Evolutionary conservation across 2,888 invertebrate species (phyloP).

Genomic region (Limnephilus auricula): DNA sequence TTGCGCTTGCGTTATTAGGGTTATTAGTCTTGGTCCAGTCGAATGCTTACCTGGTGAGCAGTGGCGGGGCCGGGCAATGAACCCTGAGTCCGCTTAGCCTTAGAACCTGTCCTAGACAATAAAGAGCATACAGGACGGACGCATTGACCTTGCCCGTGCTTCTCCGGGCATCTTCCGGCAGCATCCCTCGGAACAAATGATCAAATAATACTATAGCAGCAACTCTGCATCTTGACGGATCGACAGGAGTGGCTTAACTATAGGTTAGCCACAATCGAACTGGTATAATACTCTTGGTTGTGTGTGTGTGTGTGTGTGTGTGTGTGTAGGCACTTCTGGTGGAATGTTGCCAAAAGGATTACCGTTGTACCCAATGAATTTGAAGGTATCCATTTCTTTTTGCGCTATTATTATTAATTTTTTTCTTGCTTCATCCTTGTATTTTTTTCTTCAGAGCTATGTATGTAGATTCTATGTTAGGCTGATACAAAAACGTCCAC

Average conservation of each 20-base stretch:
- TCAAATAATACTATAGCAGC: not conserved
- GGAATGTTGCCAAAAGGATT: not conserved
- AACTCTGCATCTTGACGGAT: not conserved
- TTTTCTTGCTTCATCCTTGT: not conserved
- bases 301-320: not conserved
- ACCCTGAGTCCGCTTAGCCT: conserved; percentile 49
- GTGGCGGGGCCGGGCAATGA: conserved; percentile 59
- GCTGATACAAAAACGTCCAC: not conserved
- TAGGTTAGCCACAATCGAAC: not conserved
- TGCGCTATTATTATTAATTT: not conserved
- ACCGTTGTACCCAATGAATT: not conserved
- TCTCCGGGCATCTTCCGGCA: conserved; percentile 38
- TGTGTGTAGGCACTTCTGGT: not conserved
- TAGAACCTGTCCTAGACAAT: conserved; percentile 67
- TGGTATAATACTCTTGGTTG: not conserved
- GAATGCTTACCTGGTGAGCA: conserved; percentile 33
- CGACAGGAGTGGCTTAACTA: not conserved
- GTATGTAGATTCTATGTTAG: not conserved
- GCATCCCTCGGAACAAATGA: conserved; percentile 23
- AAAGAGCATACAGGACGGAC: conserved; percentile 66
- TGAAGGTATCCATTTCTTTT: not conserved
- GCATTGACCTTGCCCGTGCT: conserved; percentile 63
- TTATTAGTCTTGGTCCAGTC: conserved; percentile 14
- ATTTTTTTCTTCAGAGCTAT: not conserved
- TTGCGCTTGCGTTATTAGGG: not conserved